These are phyloP conservation scores for Brachionus asplanchnoidis DNA, from an alignment of 1,140 invertebrate species.

Conservation along the genomic window DNA sequence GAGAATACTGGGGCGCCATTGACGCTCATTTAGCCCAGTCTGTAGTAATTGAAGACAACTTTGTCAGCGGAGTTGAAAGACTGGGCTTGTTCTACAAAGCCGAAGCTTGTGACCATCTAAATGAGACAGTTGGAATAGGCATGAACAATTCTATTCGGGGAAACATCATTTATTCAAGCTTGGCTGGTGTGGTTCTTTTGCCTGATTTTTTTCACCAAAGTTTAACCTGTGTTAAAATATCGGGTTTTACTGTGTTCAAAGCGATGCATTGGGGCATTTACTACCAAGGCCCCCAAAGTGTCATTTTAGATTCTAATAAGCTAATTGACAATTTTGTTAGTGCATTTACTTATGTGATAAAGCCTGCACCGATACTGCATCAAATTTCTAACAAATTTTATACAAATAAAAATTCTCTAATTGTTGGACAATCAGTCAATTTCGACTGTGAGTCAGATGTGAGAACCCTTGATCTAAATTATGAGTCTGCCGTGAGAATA, in stretches of 20 bases:
- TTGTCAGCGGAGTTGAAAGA: conserved; percentile 48
- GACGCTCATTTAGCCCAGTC: conserved; percentile 45
- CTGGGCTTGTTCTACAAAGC: conserved; percentile 45
- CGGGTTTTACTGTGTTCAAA: background rate
- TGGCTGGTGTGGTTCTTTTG: background rate
- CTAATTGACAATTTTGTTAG: conserved; percentile 3
- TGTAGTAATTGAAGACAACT: conserved; percentile 46
- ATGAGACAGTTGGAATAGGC: background rate
- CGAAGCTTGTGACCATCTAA: conserved; percentile 12
- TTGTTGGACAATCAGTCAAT: background rate
- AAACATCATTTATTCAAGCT: conserved; percentile 44
- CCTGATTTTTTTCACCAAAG: conserved; percentile 40
- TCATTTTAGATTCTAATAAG: background rate
- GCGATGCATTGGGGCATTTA: conserved; percentile 30
- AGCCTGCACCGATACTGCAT: background rate
- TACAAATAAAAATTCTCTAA: background rate
- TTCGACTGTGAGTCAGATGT: background rate
- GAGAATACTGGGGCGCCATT: conserved; percentile 46
- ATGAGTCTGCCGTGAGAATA: background rate
- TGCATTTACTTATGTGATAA: background rate
- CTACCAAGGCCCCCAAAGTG: background rate
- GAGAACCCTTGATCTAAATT: background rate
- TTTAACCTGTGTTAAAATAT: conserved; percentile 10
- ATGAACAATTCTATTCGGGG: conserved; percentile 39
- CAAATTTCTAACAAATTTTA: background rate